Evolutionary conservation across 2,113 vertebrate genomes (phyloP).

Genomic region (Peromyscus maniculatus): DNA sequence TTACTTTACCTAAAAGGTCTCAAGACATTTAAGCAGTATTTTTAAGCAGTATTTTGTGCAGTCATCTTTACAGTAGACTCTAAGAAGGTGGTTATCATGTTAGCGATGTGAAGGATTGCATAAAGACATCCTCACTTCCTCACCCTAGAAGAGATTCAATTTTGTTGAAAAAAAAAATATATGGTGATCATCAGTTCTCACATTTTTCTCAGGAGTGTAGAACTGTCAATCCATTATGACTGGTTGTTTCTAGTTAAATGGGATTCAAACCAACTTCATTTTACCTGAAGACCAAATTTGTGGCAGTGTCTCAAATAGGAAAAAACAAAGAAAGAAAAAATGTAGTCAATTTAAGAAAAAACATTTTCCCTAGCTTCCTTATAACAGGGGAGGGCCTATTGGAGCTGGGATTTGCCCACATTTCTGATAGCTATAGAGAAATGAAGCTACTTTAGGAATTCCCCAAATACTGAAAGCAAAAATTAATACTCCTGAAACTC

Average conservation of each 20-base stretch:
- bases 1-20: slow-evolving; percentile 64
- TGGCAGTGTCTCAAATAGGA: background rate
- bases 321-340: background rate
- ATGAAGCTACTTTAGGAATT: background rate
- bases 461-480: background rate
- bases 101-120: background rate
- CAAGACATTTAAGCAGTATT: slow-evolving; percentile 36
- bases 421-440: background rate
- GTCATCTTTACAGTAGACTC: slow-evolving; percentile 12
- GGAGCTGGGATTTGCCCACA: background rate
- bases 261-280: slow-evolving; percentile 1
- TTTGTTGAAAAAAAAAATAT: background rate
- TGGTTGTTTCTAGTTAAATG: background rate
- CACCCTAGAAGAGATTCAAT: background rate
- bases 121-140: background rate
- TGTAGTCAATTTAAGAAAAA: background rate
- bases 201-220: background rate
- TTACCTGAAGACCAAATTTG: slow-evolving; percentile 30
- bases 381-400: background rate
- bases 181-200: background rate
- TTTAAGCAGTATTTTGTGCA: background rate
- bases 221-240: background rate
- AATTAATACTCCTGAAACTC: background rate
- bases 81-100: background rate
- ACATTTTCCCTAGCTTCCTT: background rate